phyloP scores from a whole-genome alignment of 2,797 vertebrate genomes.

The Distichodus sexfasciatus region DNA sequence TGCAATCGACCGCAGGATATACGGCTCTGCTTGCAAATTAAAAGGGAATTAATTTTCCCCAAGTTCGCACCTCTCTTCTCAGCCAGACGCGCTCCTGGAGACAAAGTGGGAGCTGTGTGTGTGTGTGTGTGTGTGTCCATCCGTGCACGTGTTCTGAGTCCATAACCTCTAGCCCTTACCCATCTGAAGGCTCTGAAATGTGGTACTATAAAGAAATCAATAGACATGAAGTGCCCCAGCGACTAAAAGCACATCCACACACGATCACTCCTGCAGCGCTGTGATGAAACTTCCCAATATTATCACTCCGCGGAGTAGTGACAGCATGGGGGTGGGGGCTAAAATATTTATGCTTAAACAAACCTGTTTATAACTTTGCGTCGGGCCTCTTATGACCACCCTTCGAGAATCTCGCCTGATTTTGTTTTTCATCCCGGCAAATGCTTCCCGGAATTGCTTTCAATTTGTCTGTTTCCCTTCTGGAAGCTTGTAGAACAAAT shows the following conservation, averaged over 20 bases:
- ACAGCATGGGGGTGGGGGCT: not conserved
- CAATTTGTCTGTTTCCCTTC: conserved; percentile 79
- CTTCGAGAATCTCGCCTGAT: too few species aligned
- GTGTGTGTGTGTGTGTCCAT: not conserved
- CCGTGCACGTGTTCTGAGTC: conserved; percentile 18
- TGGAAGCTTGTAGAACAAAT: conserved; percentile 78
- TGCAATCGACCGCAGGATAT: conserved; percentile 54
- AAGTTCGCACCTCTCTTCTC: conserved; percentile 50
- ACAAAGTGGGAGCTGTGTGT: not conserved
- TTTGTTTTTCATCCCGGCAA: conserved; percentile 16
- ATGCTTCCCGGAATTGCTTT: conserved; percentile 71
- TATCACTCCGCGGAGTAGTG: conserved; percentile 10
- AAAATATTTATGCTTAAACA: too few species aligned
- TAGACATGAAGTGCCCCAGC: conserved; percentile 48
- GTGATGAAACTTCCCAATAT: conserved; percentile 20
- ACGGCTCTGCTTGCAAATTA: conserved; percentile 56
- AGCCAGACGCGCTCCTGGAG: conserved; percentile 11
- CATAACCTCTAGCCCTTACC: conserved; percentile 37
- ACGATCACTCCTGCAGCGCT: conserved; percentile 24
- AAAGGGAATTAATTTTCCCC: conserved; percentile 58
- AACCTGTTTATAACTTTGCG: too few species aligned
- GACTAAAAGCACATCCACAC: conserved; percentile 47
- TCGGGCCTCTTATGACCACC: too few species aligned
- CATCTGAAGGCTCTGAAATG: conserved; percentile 44
- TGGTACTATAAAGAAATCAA: conserved; percentile 56